Evolutionary conservation across 2,113 vertebrate genomes (phyloP), one percentile per base, ranked within the genome.

Genomic region (Tragelaphus imberbis): DNA sequence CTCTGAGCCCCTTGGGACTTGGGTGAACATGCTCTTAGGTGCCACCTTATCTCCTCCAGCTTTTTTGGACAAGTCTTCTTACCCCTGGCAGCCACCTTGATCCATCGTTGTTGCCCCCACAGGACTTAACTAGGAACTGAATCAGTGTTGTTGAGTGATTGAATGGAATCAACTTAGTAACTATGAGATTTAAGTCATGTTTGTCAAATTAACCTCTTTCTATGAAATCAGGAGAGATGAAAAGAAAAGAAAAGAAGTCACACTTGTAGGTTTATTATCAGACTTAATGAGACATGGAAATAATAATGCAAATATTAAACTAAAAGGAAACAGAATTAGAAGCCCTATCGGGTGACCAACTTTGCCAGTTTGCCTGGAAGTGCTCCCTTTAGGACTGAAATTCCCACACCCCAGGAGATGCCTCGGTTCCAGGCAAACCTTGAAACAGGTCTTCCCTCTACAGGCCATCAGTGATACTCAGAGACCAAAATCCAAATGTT

Each of bases 11-110:
- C 59, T 6, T 4, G 53, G 68, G 75, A 10, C 21, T 47, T 12
- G 0, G 12, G 11, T 7, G 53, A 59, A 47, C 1, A 2, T 5
- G 1, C 0, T 25, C 6, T 2, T 6, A 0, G 0, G 28, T 65
- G 16, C 36, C 19, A 6, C 17, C 68, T 49, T 2, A 6, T 19
- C 75, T 51, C 44, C 47, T 77, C 58, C 5, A 25, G n/a, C 77
- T 33, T 59, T 21, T 3, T 3, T 1, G 14, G 23, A 16, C 36
- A 16, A 2, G 56, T 33, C 27, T 55, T 80, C 36, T 47, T 17
- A 36, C 10, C 21, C 53, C 17, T 27, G 2, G 6, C 0, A 21
- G 36, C 33, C 19, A 33, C 28, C 77, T n/a, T 25, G 30, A 59
- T 6, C 85, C 23, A 11, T 10, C 56, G 17, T 2, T 28, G 21